Conservation (phyloP, 2,113 vertebrate species). For the Polypterus bichir region DNA sequence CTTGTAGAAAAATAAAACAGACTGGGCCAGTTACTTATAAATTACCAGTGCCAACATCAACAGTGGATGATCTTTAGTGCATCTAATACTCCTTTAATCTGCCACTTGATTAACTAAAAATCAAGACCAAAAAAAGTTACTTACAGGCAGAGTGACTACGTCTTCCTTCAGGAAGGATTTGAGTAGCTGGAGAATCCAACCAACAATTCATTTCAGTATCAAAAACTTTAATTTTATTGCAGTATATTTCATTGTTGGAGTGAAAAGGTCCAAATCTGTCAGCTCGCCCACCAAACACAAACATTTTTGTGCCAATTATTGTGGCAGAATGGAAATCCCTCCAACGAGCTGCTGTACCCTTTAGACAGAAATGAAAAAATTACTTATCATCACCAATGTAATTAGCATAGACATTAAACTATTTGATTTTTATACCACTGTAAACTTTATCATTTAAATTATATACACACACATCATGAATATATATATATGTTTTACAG, state of each 20-base stretch:
- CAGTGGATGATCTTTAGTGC: not conserved
- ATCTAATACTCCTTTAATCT: not conserved
- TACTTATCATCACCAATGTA: not conserved
- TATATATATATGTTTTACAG: too few relatives aligned
- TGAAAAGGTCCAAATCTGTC: slow-evolving; percentile 93
- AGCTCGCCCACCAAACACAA: slow-evolving; percentile 86
- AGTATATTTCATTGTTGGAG: slow-evolving; percentile 98
- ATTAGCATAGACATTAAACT: not conserved
- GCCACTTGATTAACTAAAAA: not conserved
- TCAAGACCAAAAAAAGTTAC: slow-evolving; percentile 21
- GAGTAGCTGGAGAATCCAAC: slow-evolving; percentile 69
- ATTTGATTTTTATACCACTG: too few relatives aligned
- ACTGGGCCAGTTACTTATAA: too few relatives aligned
- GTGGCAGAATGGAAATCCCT: slow-evolving; percentile 96
- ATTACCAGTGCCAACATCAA: too few relatives aligned
- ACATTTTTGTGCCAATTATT: slow-evolving; percentile 87
- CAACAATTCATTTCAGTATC: slow-evolving; percentile 85
- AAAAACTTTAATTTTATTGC: slow-evolving; percentile 90
- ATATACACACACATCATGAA: too few relatives aligned
- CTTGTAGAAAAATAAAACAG: too few relatives aligned
- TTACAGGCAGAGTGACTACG: slow-evolving; percentile 94
- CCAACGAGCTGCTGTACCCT: slow-evolving; percentile 90
- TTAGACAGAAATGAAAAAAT: not conserved
- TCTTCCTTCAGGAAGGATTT: slow-evolving; percentile 75
- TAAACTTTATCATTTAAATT: too few relatives aligned